Evolutionary conservation across 2,888 invertebrate species (phyloP).

Genomic region (Ochropleura leucogaster): DNA sequence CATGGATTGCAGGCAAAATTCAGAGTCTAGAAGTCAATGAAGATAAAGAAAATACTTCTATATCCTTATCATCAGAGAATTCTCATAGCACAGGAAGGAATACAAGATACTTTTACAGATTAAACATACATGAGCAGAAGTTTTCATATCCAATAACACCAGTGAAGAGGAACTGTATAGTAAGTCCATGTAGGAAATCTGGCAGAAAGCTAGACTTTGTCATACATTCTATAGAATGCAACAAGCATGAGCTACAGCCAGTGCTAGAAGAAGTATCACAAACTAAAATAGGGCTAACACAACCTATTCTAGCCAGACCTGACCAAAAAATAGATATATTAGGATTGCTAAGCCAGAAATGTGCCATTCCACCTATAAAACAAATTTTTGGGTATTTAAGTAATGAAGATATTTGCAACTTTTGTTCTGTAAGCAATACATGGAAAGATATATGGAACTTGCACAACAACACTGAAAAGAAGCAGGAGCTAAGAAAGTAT

Average conservation of each 20-base stretch:
- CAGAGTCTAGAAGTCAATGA: constrained; percentile 83
- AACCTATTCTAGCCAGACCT: constrained; percentile 76
- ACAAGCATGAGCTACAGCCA: constrained; percentile 76
- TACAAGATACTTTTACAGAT: constrained; percentile 60
- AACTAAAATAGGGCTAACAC: constrained; percentile 63
- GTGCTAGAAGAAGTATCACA: constrained; percentile 68
- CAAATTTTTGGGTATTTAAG: constrained; percentile 82
- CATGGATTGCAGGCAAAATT: constrained; percentile 83
- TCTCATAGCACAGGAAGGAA: constrained; percentile 61
- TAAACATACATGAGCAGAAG: constrained; percentile 69
- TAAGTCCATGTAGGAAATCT: constrained; percentile 79
- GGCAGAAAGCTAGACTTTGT: constrained; percentile 81
- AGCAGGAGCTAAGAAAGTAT: constrained; percentile 74
- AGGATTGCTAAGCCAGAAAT: constrained; percentile 76
- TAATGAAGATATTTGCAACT: constrained; percentile 83
- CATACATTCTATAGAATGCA: constrained; percentile 84
- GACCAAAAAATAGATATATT: constrained; percentile 86
- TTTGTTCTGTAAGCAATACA: constrained; percentile 80
- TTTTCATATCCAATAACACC: constrained; percentile 84
- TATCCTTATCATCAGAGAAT: constrained; percentile 57
- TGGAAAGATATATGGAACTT: constrained; percentile 83
- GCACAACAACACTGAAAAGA: constrained; percentile 75
- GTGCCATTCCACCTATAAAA: constrained; percentile 78
- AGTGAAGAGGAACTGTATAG: constrained; percentile 82
- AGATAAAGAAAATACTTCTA: constrained; percentile 71